phyloP scores from a whole-genome alignment of 2,797 vertebrate species.

The Ptychobarbus kaznakovi region DNA sequence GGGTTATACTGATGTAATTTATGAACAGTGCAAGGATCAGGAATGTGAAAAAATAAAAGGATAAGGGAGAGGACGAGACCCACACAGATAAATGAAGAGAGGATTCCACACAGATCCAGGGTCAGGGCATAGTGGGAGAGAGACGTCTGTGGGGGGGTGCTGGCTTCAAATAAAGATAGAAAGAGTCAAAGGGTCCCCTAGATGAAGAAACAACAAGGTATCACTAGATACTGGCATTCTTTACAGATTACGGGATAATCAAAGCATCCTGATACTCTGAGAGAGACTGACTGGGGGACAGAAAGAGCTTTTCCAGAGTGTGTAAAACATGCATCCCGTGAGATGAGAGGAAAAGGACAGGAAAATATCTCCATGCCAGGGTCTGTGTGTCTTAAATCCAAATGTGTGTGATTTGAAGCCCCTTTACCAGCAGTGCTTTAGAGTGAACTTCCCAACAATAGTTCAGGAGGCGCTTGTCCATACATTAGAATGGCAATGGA shows the following conservation, averaged over 20 bases:
- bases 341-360: neutral
- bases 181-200: neutral
- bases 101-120: constrained; percentile 33
- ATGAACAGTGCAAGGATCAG: constrained; percentile 3
- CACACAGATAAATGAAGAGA: constrained; percentile 15
- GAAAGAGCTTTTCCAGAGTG: constrained; percentile 10
- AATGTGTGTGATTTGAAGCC: neutral
- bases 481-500: neutral
- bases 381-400: neutral
- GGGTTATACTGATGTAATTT: neutral
- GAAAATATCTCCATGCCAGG: neutral
- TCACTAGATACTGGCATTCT: constrained; percentile 2
- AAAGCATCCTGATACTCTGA: neutral
- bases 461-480: neutral
- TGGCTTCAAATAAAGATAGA: constrained; percentile 2
- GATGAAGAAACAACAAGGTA: neutral
- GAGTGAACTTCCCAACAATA: neutral
- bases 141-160: neutral
- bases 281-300: neutral
- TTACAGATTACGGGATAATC: neutral
- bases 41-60: constrained; percentile 15
- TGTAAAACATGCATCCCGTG: neutral
- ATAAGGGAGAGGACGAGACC: neutral
- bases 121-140: constrained; percentile 6
- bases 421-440: neutral